These are phyloP conservation scores for Cryptus armator DNA, from an alignment of 2,888 invertebrate genomes.

Conservation along the genomic window DNA sequence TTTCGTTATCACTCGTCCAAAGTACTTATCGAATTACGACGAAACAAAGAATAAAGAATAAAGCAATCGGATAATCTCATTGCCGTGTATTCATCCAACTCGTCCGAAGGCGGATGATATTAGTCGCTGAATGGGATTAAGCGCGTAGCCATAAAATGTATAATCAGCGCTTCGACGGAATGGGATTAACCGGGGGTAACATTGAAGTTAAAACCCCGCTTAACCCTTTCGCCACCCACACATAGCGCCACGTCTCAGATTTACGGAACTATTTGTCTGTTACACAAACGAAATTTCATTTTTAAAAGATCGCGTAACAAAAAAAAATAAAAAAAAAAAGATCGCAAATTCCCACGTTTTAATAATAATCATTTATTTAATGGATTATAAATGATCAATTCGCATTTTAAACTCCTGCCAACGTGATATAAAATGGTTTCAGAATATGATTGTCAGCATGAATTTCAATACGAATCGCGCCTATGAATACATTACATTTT, in stretches of 20 bases:
- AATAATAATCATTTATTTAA: too few species aligned
- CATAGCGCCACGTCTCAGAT: too few species aligned
- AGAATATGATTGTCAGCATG: neutral
- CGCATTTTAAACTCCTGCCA: neutral
- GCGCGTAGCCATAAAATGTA: slow-evolving; percentile 5
- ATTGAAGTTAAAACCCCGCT: too few species aligned
- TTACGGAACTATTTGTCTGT: neutral
- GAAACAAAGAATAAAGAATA: slow-evolving; percentile 19
- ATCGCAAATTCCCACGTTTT: too few species aligned
- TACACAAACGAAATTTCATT: neutral
- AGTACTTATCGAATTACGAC: slow-evolving; percentile 12
- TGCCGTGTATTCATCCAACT: neutral
- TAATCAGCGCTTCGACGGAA: neutral
- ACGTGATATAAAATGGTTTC: neutral
- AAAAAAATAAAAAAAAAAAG: too few species aligned
- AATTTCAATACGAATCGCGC: slow-evolving; percentile 6
- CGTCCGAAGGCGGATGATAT: neutral
- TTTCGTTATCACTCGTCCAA: neutral
- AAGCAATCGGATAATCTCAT: slow-evolving; percentile 25
- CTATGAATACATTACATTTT: neutral
- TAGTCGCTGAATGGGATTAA: neutral
- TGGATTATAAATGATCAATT: neutral
- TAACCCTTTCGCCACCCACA: too few species aligned
- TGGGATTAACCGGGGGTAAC: too few species aligned
- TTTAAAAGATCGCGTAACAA: neutral